Conservation (phyloP, 2,113 vertebrate species). For the Hippocampus guttulatus region DNA sequence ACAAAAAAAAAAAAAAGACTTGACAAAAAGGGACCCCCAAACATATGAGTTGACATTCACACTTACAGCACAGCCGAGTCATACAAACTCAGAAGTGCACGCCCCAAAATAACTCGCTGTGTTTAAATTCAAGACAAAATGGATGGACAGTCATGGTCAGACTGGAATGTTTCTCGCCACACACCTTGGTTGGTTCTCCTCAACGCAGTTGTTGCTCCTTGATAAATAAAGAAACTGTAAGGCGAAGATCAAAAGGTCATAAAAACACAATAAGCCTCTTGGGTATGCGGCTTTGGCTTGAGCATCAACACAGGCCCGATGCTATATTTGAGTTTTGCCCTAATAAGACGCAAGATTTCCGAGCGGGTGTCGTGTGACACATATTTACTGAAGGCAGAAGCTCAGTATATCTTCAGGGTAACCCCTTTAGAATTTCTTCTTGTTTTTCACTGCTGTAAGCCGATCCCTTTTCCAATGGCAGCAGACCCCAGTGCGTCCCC, state of each 20-base stretch:
- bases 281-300: constrained; percentile 53
- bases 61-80: not conserved
- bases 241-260: constrained; percentile 48
- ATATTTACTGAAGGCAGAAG: constrained; percentile 55
- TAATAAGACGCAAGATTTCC: constrained; percentile 68
- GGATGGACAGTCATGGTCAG: not conserved
- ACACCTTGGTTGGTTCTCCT: constrained; percentile 47
- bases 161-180: constrained; percentile 41
- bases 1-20: not conserved
- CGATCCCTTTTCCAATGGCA: constrained; percentile 31
- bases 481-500: constrained; percentile 13
- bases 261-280: constrained; percentile 65
- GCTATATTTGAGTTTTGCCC: constrained; percentile 76
- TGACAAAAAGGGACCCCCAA: not conserved
- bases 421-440: constrained; percentile 60
- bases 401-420: constrained; percentile 57
- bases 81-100: not conserved
- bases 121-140: not conserved
- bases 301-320: constrained; percentile 39
- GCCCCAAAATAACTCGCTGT: not conserved
- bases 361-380: constrained; percentile 60
- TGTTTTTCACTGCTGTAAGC: constrained; percentile 41
- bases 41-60: not conserved
- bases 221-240: constrained; percentile 53
- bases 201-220: constrained; percentile 49